phyloP scores from a whole-genome alignment of 2,113 vertebrate species.

The Eretmodus cyanostictus region DNA sequence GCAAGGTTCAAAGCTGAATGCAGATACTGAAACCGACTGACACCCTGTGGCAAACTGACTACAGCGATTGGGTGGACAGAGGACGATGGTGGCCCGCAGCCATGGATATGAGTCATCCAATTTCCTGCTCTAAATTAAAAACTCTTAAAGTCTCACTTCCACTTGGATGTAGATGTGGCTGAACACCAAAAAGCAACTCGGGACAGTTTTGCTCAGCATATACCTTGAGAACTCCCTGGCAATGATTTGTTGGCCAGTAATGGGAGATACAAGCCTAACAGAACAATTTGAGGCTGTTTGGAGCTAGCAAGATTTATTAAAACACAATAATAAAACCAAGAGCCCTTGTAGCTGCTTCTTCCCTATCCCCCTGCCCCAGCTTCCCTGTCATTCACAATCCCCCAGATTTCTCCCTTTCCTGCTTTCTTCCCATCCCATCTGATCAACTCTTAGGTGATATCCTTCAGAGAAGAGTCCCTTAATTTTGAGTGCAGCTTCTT shows the following conservation, averaged over 20 bases:
- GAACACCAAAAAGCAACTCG: background rate
- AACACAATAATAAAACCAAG: background rate
- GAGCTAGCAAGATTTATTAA: background rate
- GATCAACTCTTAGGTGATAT: background rate
- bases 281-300: background rate
- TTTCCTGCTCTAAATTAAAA: background rate
- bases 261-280: background rate
- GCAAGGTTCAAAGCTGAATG: background rate
- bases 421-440: background rate
- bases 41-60: background rate
- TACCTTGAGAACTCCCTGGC: background rate
- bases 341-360: background rate
- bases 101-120: background rate
- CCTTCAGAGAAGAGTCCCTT: background rate
- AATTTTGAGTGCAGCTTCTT: background rate
- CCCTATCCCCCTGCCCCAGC: background rate
- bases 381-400: background rate
- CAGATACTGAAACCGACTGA: background rate
- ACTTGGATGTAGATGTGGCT: conserved; percentile 3
- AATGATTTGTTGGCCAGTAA: conserved; percentile 13
- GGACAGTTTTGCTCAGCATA: background rate
- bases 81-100: background rate
- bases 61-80: background rate
- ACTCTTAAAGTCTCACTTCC: background rate
- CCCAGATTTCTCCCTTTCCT: background rate